A percentile compares a stretch with the other conserved stretches of the same genome.
Conservation (phyloP, 2,113 vertebrate genomes). For the Montifringilla adamsi region DNA sequence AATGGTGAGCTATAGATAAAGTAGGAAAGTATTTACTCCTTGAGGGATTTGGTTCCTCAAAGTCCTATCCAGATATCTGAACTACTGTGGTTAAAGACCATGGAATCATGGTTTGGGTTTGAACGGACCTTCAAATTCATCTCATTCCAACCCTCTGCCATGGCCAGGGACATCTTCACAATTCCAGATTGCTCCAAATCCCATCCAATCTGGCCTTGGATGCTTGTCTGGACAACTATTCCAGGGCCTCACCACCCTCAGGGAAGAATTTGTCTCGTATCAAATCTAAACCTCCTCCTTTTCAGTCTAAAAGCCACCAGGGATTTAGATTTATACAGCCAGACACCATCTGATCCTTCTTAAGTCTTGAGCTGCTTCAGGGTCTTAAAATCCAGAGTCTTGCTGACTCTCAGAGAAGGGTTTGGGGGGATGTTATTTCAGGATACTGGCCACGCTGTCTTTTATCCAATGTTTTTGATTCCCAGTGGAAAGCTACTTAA, state of each 20-base stretch:
- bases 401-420: not conserved
- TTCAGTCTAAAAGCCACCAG: not conserved
- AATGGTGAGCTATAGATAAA: not conserved
- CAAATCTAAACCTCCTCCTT: not conserved
- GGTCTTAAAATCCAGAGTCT: not conserved
- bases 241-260: not conserved
- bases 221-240: not conserved
- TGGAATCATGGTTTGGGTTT: not conserved
- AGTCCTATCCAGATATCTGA: not conserved
- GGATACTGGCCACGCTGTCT: not conserved
- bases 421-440: not conserved
- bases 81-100: too few relatives aligned
- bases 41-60: not conserved
- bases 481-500: not conserved
- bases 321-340: not conserved
- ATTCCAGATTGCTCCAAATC: not conserved
- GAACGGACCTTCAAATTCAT: not conserved
- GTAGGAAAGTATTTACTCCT: not conserved
- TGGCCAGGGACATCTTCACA: not conserved
- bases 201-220: not conserved
- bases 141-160: fast-evolving
- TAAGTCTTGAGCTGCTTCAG: fast-evolving
- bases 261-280: not conserved
- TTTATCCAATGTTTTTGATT: not conserved
- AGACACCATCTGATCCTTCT: not conserved